Evolutionary conservation across 1,140 invertebrate genomes (phyloP), one percentile per base, ranked within the genome.

Genomic region (Eupristina koningsbergeri): DNA sequence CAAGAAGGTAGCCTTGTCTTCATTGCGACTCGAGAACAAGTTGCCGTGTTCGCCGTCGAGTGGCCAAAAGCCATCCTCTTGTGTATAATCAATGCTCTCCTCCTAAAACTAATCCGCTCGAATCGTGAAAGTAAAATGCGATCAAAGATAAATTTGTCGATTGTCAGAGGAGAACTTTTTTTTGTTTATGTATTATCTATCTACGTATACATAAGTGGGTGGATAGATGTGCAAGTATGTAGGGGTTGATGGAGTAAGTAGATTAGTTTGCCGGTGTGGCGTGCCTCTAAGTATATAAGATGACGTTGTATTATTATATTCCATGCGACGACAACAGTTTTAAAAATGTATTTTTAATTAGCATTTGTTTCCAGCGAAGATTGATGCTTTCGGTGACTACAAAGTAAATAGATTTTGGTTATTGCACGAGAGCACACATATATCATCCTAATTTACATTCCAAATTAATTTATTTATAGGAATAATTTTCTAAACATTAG

Each of bases 1-100:
- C 86, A 86, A 85, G 87, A 86, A 89, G 88, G 86, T 84, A 86
- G 86, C 86, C 86, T 86, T 86, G 74, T 88, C 86, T 87, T 80
- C 77, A 80, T 80, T 80, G 63, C n/a, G 61, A 36, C 15, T 13
- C 45, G 34, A 39, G 34, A 36, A 76, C 29, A 39, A 76, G 53
- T 39, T 63, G 76, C 58, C 36, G 39, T 8, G 61, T 29, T 63
- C 17, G 77, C 22, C 39, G 5, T 15, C 41, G 63, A 17, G 63
- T 29, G 41, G 5, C 8, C 19, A 19, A 36, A 34, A 61, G 31
- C 22, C 15, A n/a, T 39, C 19, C 63, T 76, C 74, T 47, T 22
- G 71, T 86, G 86, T 86, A 61, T 81, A 81, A 81, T 81, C 80
- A 47, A 81, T 74, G 39, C 73, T 31, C 80, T 31, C 80, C 31